These are phyloP conservation scores for Pseudolaguvia tuberculata DNA, from an alignment of 2,113 vertebrate genomes.

Conservation along the genomic window DNA sequence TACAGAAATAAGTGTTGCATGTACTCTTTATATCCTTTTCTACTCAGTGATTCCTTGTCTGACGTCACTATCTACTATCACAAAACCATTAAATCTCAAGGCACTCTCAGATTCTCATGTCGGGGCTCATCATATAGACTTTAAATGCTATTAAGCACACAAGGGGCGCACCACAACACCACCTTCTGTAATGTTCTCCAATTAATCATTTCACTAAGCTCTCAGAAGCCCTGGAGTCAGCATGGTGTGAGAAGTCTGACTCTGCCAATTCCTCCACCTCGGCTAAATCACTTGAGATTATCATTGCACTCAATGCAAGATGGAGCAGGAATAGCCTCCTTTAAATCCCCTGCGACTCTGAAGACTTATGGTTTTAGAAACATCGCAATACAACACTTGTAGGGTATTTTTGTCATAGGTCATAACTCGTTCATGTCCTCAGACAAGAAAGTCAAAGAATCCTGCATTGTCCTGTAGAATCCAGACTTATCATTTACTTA, in stretches of 20 bases:
- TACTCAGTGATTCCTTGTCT: not conserved
- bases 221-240: not conserved
- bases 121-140: not conserved
- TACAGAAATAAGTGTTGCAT: not conserved
- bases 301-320: not conserved
- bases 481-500: not conserved
- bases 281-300: constrained; percentile 4
- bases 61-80: not conserved
- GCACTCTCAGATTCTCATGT: not conserved
- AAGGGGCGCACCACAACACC: not conserved
- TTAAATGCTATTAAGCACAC: not conserved
- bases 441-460: not conserved
- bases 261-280: constrained; percentile 1
- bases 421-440: not conserved
- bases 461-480: not conserved
- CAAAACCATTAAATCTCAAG: not conserved
- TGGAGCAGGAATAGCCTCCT: not conserved
- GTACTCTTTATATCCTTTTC: not conserved
- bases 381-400: not conserved
- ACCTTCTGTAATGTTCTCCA: not conserved
- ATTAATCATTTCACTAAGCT: not conserved
- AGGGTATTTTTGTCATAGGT: not conserved
- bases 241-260: too few species aligned
- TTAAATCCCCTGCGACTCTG: not conserved
- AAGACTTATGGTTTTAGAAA: not conserved